Evolutionary conservation across 2,797 vertebrate species (phyloP), one percentile per base, ranked within the genome.

Genomic region (Lates japonicus): DNA sequence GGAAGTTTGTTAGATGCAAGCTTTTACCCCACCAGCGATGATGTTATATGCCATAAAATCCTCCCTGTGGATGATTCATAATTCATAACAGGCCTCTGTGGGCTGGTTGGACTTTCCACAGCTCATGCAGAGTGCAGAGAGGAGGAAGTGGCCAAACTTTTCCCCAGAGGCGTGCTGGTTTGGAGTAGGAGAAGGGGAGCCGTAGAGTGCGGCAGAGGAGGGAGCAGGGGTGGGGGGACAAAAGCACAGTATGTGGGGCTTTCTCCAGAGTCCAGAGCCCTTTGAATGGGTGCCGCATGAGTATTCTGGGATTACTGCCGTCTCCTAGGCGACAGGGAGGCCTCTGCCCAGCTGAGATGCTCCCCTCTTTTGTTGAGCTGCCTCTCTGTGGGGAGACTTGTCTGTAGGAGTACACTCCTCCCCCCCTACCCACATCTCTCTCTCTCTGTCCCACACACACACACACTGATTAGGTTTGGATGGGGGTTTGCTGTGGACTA

Each of bases 311-410:
- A 95, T 95, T 95, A 95, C 94, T 93, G 87, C 88, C 14, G 93
- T 96, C 86, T 74, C 93, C 94, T 88, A 90, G 95, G 93, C 68
- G 70, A 96, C 93, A 39, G 87, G 75, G 90, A 92, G 93, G 91
- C 90, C 93, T 92, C 90, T 92, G 89, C 92, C 93, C 94, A 95
- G 95, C 94, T 95, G 95, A 96, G 95, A 95, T 95, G 95, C 93
- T 91, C 91, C 88, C 69, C 90, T 92, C 93, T 83, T 95, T 96
- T 96, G 95, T 96, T 94, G 91, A 81, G 91, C 93, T 90, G 93
- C 93, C 90, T 91, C 93, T 87, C 92, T 90, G 92, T 88, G 75
- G 92, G 92, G 90, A 93, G 92, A 93, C 89, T 86, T 92, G 91
- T 94, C 94, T 92, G 93, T 87, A 88, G 92, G 85, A 91, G 84